These are phyloP conservation scores for Heterodera filipjevi DNA, from an alignment of 2,888 invertebrate genomes.

Conservation along the genomic window DNA sequence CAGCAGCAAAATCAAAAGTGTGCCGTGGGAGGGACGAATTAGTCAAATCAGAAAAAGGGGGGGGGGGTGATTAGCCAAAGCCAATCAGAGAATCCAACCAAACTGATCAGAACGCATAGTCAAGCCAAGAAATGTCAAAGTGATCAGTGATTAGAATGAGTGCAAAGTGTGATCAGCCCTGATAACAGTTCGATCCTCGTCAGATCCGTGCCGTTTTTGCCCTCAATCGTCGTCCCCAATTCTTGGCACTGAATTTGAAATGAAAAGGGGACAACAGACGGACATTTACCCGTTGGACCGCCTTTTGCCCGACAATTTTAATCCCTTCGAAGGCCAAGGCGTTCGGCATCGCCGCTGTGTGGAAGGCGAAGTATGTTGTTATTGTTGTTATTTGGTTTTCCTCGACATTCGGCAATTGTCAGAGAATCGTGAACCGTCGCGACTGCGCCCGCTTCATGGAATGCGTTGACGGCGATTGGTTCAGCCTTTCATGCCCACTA, in stretches of 20 bases:
- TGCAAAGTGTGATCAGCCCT: too few species aligned
- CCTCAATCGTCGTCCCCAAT: neutral
- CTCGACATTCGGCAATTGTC: neutral
- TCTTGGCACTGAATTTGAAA: neutral
- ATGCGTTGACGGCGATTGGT: constrained; percentile 36
- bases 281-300: constrained; percentile 28
- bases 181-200: neutral
- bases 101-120: neutral
- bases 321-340: constrained; percentile 31
- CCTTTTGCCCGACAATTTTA: constrained; percentile 32
- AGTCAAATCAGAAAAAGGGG: neutral
- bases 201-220: constrained; percentile 35
- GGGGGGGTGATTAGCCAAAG: neutral
- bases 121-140: neutral
- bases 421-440: constrained; percentile 32
- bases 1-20: constrained; percentile 30
- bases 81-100: too few species aligned
- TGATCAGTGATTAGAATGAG: too few species aligned
- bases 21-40: neutral
- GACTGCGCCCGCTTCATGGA: constrained; percentile 36
- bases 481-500: constrained; percentile 33
- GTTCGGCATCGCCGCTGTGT: constrained; percentile 27
- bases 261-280: neutral
- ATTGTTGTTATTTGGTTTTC: neutral
- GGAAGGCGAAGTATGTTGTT: constrained; percentile 28